phyloP scores from a whole-genome alignment of 2,797 vertebrate genomes.

The Sebastes vulpes region DNA sequence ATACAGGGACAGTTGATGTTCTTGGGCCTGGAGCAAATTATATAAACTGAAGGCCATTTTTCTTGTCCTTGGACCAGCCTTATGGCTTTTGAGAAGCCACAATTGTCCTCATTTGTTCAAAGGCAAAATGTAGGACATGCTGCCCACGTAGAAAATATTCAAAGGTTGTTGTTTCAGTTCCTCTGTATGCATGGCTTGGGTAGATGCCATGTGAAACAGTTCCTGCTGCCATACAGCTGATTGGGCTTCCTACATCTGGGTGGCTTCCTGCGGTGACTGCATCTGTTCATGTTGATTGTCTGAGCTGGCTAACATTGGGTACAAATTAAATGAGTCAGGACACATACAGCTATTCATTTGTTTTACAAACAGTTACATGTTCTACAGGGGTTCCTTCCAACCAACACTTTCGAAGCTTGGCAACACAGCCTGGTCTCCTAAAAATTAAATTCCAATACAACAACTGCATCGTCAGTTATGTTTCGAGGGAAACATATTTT shows the following conservation, averaged over 20 bases:
- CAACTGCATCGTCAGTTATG: background rate
- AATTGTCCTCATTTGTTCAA: background rate
- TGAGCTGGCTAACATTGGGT: background rate
- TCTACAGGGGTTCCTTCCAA: background rate
- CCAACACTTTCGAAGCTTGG: background rate
- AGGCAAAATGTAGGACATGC: slow-evolving; percentile 5
- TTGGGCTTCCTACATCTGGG: slow-evolving; percentile 4
- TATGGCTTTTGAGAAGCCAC: background rate
- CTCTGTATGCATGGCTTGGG: background rate
- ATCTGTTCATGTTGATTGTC: slow-evolving; percentile 30
- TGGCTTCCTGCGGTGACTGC: slow-evolving; percentile 13
- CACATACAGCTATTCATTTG: slow-evolving; percentile 17
- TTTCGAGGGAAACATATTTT: background rate
- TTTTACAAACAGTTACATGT: slow-evolving; percentile 19
- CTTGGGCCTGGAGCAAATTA: slow-evolving; percentile 20
- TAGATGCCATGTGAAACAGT: background rate
- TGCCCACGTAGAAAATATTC: background rate
- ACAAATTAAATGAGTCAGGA: background rate
- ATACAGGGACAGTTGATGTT: slow-evolving; percentile 1
- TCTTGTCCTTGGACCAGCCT: slow-evolving; percentile 7
- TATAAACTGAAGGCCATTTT: slow-evolving; percentile 16
- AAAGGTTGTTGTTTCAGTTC: background rate
- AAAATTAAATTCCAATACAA: background rate
- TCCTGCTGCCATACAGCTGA: slow-evolving; percentile 27
- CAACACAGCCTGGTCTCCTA: background rate